phyloP scores from a whole-genome alignment of 2,113 vertebrate species.

The Mesocricetus auratus region DNA sequence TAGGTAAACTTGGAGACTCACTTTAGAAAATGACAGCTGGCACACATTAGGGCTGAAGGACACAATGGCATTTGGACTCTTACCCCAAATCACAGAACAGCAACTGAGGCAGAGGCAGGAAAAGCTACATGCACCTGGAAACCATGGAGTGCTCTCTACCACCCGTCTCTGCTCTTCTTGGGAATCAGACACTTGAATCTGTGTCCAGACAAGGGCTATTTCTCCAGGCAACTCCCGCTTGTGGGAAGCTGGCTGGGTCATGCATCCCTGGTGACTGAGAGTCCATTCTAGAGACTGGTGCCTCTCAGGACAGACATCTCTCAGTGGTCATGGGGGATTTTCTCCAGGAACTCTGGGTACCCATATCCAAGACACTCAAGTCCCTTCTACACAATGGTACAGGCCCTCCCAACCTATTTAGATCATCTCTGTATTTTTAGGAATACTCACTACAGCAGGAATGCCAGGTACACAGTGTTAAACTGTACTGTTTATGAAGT shows the following conservation, averaged over 20 bases:
- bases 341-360: neutral
- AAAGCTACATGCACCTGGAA: no score
- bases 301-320: no score
- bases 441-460: neutral
- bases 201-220: neutral
- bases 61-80: neutral
- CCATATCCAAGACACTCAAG: neutral
- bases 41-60: neutral
- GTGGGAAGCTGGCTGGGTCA: neutral
- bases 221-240: neutral
- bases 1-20: neutral
- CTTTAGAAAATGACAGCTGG: neutral
- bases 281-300: no score
- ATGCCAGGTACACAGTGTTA: neutral
- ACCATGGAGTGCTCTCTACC: neutral
- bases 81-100: neutral
- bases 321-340: neutral
- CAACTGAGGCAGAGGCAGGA: neutral
- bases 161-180: no score
- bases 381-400: neutral
- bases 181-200: neutral
- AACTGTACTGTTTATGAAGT: no score
- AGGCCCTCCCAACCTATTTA: neutral
- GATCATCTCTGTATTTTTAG: neutral
- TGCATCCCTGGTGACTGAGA: neutral